Conservation (phyloP, 2,888 invertebrate genomes). For the Clepsis dumicolana region DNA sequence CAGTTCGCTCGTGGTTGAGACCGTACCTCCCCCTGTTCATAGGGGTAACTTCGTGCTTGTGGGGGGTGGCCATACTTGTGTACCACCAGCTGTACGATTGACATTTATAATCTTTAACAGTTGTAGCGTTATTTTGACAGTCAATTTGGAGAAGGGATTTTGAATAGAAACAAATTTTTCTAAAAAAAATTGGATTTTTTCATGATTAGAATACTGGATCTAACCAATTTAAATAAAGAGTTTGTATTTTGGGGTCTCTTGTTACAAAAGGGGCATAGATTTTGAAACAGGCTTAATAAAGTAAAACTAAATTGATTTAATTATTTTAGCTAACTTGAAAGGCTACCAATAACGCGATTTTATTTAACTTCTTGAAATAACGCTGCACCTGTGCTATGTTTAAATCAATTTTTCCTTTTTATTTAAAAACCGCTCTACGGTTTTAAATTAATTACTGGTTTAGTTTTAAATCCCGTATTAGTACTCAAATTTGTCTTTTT, state of each 20-base stretch:
- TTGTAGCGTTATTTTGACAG: constrained; percentile 33
- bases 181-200: too few species aligned
- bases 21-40: constrained; percentile 92
- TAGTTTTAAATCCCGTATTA: constrained; percentile 45
- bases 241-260: too few species aligned
- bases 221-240: too few species aligned
- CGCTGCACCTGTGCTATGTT: constrained; percentile 27
- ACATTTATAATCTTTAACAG: constrained; percentile 46
- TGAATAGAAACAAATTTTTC: too few species aligned
- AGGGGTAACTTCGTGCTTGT: constrained; percentile 95
- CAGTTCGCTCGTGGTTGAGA: constrained; percentile 87
- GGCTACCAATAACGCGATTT: background rate
- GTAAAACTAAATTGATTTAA: too few species aligned
- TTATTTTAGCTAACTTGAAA: too few species aligned
- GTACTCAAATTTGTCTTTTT: constrained; percentile 52
- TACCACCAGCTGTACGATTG: constrained; percentile 78
- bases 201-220: too few species aligned
- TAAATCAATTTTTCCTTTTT: constrained; percentile 13
- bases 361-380: constrained; percentile 13
- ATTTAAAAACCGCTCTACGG: constrained; percentile 7
- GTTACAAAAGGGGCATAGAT: too few species aligned
- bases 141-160: background rate
- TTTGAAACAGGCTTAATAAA: too few species aligned
- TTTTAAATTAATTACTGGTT: constrained; percentile 32
- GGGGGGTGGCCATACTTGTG: constrained; percentile 88